A percentile compares a stretch with the other conserved stretches of the same genome.
These are phyloP conservation scores for Cydia amplana DNA, from an alignment of 1,140 invertebrate species.

Conservation along the genomic window DNA sequence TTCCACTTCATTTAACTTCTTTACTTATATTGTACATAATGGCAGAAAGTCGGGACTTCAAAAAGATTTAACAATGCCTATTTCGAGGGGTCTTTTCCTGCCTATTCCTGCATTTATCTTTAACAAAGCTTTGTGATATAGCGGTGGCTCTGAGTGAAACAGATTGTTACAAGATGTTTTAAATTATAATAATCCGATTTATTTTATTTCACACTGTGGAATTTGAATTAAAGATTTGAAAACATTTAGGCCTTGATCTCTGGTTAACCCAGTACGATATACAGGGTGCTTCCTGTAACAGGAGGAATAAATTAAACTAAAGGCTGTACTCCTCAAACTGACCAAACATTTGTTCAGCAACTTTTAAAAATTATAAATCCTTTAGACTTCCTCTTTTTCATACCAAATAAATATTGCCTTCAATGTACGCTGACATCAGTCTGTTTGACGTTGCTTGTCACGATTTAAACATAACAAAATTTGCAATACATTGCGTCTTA, in stretches of 20 bases:
- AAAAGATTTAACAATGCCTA: slow-evolving; percentile 78
- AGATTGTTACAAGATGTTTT: slow-evolving; percentile 1
- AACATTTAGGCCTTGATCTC: not conserved
- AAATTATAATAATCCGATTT: not conserved
- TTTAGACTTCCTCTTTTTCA: too few species aligned
- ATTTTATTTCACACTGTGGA: not conserved
- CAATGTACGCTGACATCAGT: too few species aligned
- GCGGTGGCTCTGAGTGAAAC: slow-evolving; percentile 35
- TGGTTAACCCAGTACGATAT: too few species aligned
- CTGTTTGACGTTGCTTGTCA: too few species aligned
- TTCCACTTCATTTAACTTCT: slow-evolving; percentile 77
- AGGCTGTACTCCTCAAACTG: too few species aligned
- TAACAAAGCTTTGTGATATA: slow-evolving; percentile 48
- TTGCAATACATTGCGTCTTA: too few species aligned
- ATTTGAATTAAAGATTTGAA: not conserved
- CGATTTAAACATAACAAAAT: too few species aligned
- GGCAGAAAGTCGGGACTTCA: slow-evolving; percentile 71
- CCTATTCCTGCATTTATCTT: slow-evolving; percentile 54
- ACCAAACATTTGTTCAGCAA: too few species aligned
- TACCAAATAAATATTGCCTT: too few species aligned
- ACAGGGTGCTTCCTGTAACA: too few species aligned
- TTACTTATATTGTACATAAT: slow-evolving; percentile 75
- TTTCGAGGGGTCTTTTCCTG: slow-evolving; percentile 66
- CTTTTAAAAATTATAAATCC: too few species aligned
- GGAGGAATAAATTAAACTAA: too few species aligned